These are phyloP conservation scores for Leucophenga maculata DNA, from an alignment of 2,888 invertebrate genomes.

Conservation along the genomic window DNA sequence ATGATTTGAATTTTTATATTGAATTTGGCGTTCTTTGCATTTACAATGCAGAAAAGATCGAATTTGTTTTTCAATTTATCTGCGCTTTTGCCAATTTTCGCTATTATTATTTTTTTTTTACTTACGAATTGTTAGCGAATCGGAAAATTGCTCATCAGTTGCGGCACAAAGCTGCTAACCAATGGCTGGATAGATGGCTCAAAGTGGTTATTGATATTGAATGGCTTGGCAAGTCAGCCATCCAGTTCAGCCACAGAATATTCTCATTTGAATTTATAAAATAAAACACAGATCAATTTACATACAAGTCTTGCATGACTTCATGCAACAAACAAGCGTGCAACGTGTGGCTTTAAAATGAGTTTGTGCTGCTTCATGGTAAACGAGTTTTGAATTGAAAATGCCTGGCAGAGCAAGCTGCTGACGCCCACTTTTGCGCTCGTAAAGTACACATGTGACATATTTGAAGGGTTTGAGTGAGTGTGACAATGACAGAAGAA, in stretches of 20 bases:
- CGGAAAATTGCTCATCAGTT: slow-evolving; percentile 66
- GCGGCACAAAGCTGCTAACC: slow-evolving; percentile 51
- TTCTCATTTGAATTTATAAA: neutral
- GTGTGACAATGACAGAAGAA: slow-evolving; percentile 8
- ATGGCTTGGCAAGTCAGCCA: slow-evolving; percentile 13
- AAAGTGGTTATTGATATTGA: slow-evolving; percentile 37
- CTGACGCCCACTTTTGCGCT: neutral
- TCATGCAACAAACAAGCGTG: neutral
- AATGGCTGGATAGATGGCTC: slow-evolving; percentile 47
- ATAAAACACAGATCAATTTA: neutral
- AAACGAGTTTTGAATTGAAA: slow-evolving; percentile 4
- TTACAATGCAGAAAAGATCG: neutral
- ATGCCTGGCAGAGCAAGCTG: neutral
- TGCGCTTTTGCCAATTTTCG: slow-evolving; percentile 31
- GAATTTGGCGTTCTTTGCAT: slow-evolving; percentile 54
- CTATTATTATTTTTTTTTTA: slow-evolving; percentile 40
- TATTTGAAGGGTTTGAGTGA: neutral
- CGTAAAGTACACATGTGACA: slow-evolving; percentile 8
- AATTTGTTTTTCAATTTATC: slow-evolving; percentile 26
- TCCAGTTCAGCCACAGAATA: slow-evolving; percentile 38
- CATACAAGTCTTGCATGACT: too few species aligned
- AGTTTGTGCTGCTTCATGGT: neutral
- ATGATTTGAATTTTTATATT: slow-evolving; percentile 69
- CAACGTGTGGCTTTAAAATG: neutral
- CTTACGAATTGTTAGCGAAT: slow-evolving; percentile 65